Conservation (phyloP, 2,888 invertebrate genomes). For the Leptogaster cylindrica region DNA sequence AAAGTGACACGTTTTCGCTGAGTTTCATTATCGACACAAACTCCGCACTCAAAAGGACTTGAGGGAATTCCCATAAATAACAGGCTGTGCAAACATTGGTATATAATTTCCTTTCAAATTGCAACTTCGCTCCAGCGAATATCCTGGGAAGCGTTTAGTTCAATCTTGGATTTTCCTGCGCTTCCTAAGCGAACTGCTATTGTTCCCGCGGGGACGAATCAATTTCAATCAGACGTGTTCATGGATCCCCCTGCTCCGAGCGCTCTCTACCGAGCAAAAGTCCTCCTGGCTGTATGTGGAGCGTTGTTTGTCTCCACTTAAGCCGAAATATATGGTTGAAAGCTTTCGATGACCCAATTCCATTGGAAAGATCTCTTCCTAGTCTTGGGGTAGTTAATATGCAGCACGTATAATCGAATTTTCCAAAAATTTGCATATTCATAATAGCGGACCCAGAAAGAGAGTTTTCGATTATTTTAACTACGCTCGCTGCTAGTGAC, state of each 20-base stretch:
- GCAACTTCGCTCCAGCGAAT: neutral
- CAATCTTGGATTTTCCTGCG: neutral
- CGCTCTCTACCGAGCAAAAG: conserved; percentile 17
- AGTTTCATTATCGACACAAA: too few relatives aligned
- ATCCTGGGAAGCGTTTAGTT: neutral
- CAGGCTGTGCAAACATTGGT: neutral
- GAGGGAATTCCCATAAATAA: conserved; percentile 4
- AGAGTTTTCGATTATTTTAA: conserved; percentile 29
- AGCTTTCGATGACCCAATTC: conserved; percentile 38
- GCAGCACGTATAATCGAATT: conserved; percentile 39
- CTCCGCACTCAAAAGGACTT: too few relatives aligned
- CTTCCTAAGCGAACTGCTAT: conserved; percentile 20
- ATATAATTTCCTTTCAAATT: conserved; percentile 6
- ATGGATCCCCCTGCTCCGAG: conserved; percentile 14
- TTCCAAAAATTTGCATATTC: conserved; percentile 40
- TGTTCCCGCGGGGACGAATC: conserved; percentile 29
- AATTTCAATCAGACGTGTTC: conserved; percentile 39
- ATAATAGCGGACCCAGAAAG: conserved; percentile 21
- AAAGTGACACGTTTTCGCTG: too few relatives aligned
- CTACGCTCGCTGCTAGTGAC: conserved; percentile 5
- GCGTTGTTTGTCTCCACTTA: conserved; percentile 29
- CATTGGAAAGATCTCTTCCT: conserved; percentile 33
- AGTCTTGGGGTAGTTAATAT: conserved; percentile 29
- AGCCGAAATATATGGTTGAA: conserved; percentile 32
- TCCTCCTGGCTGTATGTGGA: conserved; percentile 10